Conservation (phyloP, 2,888 invertebrate genomes). For the Pristionchus fissidentatus region DNA sequence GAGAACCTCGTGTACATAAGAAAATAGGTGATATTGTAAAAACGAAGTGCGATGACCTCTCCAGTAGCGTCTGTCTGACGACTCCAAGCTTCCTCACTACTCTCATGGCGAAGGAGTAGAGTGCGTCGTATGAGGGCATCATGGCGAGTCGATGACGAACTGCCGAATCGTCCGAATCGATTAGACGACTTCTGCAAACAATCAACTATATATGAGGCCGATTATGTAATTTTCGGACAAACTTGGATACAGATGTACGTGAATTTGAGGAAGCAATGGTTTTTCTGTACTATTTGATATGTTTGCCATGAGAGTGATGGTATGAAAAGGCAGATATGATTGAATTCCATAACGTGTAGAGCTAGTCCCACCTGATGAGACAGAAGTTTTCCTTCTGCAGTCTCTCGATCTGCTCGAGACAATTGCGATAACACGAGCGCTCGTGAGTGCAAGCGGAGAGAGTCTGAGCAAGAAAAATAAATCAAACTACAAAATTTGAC, state of each 20-base stretch:
- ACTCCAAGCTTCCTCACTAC: slow-evolving; percentile 65
- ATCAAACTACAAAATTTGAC: not conserved
- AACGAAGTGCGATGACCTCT: not conserved
- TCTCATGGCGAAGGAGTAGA: slow-evolving; percentile 73
- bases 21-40: not conserved
- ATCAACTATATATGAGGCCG: not conserved
- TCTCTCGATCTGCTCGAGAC: slow-evolving; percentile 72
- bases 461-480: slow-evolving; percentile 50
- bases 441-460: slow-evolving; percentile 64
- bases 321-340: too few species aligned
- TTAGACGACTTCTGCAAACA: slow-evolving; percentile 22
- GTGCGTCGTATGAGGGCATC: slow-evolving; percentile 72
- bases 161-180: slow-evolving; percentile 40
- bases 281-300: too few species aligned
- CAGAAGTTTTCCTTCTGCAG: slow-evolving; percentile 72
- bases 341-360: too few species aligned
- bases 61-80: slow-evolving; percentile 47
- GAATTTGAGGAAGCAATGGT: too few species aligned
- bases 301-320: too few species aligned
- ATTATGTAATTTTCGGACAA: not conserved
- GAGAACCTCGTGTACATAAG: too few species aligned
- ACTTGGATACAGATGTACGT: slow-evolving; percentile 49
- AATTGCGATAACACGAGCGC: slow-evolving; percentile 65
- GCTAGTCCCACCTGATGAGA: too few species aligned
- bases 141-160: slow-evolving; percentile 60